Evolutionary conservation across 2,888 invertebrate genomes (phyloP).

Genomic region (Chrysomela aeneicollis): DNA sequence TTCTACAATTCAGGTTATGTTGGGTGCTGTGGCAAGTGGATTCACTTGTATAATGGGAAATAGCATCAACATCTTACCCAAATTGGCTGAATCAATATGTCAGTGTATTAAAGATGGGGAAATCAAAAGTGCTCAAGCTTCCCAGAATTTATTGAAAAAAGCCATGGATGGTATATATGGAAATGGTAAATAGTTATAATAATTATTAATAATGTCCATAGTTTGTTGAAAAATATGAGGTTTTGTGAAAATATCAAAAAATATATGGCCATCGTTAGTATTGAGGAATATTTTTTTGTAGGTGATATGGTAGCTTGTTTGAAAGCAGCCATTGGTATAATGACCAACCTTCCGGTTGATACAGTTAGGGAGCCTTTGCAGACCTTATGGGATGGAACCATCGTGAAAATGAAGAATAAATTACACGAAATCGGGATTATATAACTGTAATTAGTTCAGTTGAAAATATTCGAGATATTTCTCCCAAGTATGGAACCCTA

Average conservation of each 20-base stretch:
- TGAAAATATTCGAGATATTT: constrained; percentile 4
- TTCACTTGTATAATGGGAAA: constrained; percentile 79
- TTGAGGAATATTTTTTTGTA: constrained; percentile 50
- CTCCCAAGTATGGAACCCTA: not conserved
- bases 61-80: constrained; percentile 73
- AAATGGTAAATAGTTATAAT: constrained; percentile 61
- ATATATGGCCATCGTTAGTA: too few relatives aligned
- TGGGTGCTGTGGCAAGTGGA: constrained; percentile 73
- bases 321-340: constrained; percentile 73
- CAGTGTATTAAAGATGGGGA: constrained; percentile 65
- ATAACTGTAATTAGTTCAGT: too few relatives aligned
- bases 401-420: constrained; percentile 48
- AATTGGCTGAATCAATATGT: constrained; percentile 66
- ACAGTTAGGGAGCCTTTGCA: constrained; percentile 68
- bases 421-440: constrained; percentile 48
- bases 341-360: constrained; percentile 70
- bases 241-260: too few relatives aligned
- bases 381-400: constrained; percentile 58
- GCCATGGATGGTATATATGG: constrained; percentile 64
- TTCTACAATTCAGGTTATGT: constrained; percentile 70
- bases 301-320: constrained; percentile 75
- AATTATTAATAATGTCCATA: not conserved
- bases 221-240: not conserved
- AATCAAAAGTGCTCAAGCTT: constrained; percentile 61
- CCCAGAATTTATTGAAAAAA: constrained; percentile 66